A percentile compares a stretch with the other conserved stretches of the same genome.
Evolutionary conservation across 1,140 invertebrate genomes (phyloP).

Genomic region (Dufourea novaeangliae): DNA sequence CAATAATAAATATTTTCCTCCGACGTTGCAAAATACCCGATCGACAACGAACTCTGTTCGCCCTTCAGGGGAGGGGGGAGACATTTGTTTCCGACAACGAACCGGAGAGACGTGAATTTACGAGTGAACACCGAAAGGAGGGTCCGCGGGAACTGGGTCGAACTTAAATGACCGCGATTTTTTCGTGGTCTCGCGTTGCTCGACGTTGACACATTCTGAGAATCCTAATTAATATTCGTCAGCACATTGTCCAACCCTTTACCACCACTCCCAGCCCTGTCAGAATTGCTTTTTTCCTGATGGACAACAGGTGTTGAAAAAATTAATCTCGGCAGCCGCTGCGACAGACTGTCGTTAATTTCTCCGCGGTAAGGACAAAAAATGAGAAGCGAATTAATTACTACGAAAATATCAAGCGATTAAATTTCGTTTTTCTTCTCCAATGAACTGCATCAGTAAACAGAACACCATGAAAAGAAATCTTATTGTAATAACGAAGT

Average conservation of each 20-base stretch:
- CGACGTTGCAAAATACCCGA: conserved; percentile 3
- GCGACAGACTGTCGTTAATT: neutral
- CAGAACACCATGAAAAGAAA: no score
- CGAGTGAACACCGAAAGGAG: neutral
- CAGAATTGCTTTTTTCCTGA: neutral
- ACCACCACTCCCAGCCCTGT: conserved; percentile 6
- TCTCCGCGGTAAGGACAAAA: neutral
- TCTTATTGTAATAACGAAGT: no score
- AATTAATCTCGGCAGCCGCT: neutral
- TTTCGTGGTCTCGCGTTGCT: neutral
- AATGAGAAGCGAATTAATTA: no score
- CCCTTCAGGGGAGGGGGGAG: neutral
- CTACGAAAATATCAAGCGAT: no score
- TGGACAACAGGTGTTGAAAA: conserved; percentile 1
- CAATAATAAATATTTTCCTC: conserved; percentile 42
- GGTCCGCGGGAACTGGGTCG: neutral
- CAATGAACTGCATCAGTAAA: no score
- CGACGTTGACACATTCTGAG: neutral
- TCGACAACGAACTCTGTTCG: neutral
- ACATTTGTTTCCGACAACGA: conserved; percentile 13
- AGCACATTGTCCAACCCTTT: neutral
- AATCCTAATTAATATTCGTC: neutral
- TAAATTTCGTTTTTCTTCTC: no score
- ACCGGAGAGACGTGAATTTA: no score
- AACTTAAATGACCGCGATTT: no score